Evolutionary conservation across 2,797 vertebrate species (phyloP), one percentile per base, ranked within the genome.

Genomic region (Hoplostethus atlanticus): DNA sequence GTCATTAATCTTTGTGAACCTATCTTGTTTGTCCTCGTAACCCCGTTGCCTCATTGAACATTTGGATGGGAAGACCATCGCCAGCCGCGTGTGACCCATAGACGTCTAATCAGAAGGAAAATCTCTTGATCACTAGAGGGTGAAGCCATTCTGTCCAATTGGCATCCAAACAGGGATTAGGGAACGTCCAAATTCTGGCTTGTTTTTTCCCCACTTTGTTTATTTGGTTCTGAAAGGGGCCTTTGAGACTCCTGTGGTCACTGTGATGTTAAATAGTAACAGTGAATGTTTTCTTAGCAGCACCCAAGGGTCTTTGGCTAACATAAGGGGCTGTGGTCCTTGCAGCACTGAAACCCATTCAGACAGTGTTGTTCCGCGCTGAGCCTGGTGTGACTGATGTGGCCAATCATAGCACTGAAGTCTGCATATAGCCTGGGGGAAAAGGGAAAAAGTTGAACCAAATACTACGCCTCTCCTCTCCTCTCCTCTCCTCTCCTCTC

Each of bases 1-100:
- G 21, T 73, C 60, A 46, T 85, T 63, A 87, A 84, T 85, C 74
- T 81, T 62, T 61, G 72, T 70, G 52, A 77, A 68, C 36, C 36
- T 42, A 51, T 58, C 54, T 58, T 36, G 44, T 67, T 68, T 73
- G 76, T 70, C 68, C 67, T 73, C 55, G 16, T 74, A 68, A 57
- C 47, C 58, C 38, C 50, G 79, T 74, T 61, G 79, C 73, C 57
- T 80, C 44, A n/a, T 50, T 50, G 57, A 79, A 68, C 64, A 51
- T 78, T 62, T 68, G 68, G 63, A 67, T 1, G n/a, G 64, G 70
- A 71, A 69, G 72, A 73, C 62, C 6, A 34, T 47, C 64, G 48
- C 10, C 61, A 31, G 62, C 63, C 52, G 11, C 12, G 62, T 68
- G 76, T 36, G 50, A 66, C 59, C 73, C 58, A 21, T n/a, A 50